phyloP scores from a whole-genome alignment of 2,888 invertebrate genomes.

The Cordilura impudica region DNA sequence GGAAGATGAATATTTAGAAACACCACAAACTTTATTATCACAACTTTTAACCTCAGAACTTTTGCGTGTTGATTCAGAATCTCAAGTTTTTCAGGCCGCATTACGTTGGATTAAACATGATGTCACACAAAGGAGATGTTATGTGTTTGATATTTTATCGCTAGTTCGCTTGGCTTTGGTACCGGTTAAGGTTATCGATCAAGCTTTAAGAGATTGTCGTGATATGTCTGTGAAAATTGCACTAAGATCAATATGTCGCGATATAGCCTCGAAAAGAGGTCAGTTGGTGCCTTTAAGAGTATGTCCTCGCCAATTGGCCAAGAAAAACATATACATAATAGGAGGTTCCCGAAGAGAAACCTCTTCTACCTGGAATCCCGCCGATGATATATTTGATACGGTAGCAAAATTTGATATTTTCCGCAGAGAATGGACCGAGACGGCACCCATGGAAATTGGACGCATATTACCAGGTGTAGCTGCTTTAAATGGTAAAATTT shows the following conservation, averaged over 20 bases:
- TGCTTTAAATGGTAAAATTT: constrained; percentile 89
- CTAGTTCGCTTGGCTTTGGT: constrained; percentile 91
- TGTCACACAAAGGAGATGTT: constrained; percentile 85
- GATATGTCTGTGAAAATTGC: constrained; percentile 90
- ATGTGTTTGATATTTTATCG: constrained; percentile 90
- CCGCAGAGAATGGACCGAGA: constrained; percentile 86
- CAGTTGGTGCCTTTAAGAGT: constrained; percentile 87
- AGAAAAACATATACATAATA: constrained; percentile 91
- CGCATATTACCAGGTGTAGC: constrained; percentile 93
- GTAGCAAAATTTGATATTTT: constrained; percentile 88
- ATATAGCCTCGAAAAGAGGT: constrained; percentile 86
- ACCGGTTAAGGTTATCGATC: constrained; percentile 87
- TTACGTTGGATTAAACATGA: constrained; percentile 92
- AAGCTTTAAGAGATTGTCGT: constrained; percentile 86
- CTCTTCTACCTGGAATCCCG: constrained; percentile 85
- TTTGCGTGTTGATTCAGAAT: constrained; percentile 91
- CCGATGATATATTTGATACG: constrained; percentile 89
- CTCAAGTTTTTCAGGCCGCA: constrained; percentile 92
- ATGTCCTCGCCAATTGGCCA: constrained; percentile 89
- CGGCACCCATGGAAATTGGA: constrained; percentile 89
- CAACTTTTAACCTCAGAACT: constrained; percentile 90
- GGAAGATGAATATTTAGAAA: constrained; percentile 91
- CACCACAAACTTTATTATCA: constrained; percentile 87
- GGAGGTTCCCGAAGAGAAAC: constrained; percentile 92
- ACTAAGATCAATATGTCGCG: constrained; percentile 87